A percentile compares a stretch with the other conserved stretches of the same genome.
Evolutionary conservation across 2,888 invertebrate genomes (phyloP).

Genomic region (Campoplex nolae): DNA sequence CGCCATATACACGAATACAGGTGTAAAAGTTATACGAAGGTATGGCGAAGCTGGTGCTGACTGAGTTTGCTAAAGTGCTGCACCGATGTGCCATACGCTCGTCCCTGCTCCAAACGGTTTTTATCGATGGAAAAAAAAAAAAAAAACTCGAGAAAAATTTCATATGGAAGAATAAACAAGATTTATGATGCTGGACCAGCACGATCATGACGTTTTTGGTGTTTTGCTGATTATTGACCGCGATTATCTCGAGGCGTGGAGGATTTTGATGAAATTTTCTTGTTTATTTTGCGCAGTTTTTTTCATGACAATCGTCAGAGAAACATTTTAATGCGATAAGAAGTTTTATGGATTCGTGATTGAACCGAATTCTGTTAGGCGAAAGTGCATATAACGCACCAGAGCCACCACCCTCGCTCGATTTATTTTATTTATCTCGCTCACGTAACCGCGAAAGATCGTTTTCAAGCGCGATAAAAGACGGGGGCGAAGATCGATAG

Average conservation of each 20-base stretch:
- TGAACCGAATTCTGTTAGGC: too few relatives aligned
- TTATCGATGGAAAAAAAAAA: neutral
- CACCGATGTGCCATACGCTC: conserved; percentile 54
- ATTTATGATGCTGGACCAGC: neutral
- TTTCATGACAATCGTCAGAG: too few relatives aligned
- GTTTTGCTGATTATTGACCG: neutral
- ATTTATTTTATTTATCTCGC: too few relatives aligned
- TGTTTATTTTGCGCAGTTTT: neutral
- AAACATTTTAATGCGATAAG: too few relatives aligned
- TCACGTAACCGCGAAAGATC: too few relatives aligned
- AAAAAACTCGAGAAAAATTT: conserved; percentile 7
- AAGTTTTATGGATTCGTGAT: too few relatives aligned
- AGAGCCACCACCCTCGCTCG: too few relatives aligned
- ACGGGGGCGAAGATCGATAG: too few relatives aligned
- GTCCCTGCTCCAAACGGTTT: neutral
- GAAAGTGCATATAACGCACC: too few relatives aligned
- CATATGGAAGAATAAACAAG: neutral
- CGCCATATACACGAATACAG: conserved; percentile 79
- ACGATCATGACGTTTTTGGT: neutral
- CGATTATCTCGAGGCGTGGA: too few relatives aligned
- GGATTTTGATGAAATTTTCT: conserved; percentile 48
- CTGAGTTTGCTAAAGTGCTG: conserved; percentile 53
- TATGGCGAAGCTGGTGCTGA: conserved; percentile 24
- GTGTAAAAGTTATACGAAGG: conserved; percentile 74
- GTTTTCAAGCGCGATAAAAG: too few relatives aligned